These are phyloP conservation scores for Lamproptera curius DNA, from an alignment of 2,888 invertebrate species.

Conservation along the genomic window DNA sequence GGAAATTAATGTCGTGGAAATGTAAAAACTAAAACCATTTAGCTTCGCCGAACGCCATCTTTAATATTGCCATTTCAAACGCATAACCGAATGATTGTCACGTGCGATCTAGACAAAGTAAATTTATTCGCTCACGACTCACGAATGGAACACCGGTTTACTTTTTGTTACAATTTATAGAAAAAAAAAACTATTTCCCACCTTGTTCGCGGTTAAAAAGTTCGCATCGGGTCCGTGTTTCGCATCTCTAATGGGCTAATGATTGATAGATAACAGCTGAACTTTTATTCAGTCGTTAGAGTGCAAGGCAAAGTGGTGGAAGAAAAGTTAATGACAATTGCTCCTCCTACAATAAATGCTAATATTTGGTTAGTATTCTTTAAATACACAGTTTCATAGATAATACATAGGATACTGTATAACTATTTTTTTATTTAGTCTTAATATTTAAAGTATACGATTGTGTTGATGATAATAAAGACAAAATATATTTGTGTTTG, in stretches of 20 bases:
- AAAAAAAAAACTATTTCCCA: conserved; percentile 13
- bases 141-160: conserved; percentile 41
- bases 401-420: too few species aligned
- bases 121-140: conserved; percentile 40
- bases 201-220: conserved; percentile 6
- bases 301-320: too few species aligned
- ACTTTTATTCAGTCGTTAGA: not conserved
- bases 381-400: too few species aligned
- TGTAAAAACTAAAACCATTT: not conserved
- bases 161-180: conserved; percentile 26
- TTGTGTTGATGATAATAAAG: too few species aligned
- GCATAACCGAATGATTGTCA: conserved; percentile 24
- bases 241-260: conserved; percentile 20
- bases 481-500: too few species aligned
- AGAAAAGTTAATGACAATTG: too few species aligned
- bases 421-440: too few species aligned
- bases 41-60: not conserved
- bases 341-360: too few species aligned
- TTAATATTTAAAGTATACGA: too few species aligned
- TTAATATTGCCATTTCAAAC: conserved; percentile 8
- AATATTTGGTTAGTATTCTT: too few species aligned
- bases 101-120: conserved; percentile 38
- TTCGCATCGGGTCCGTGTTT: not conserved
- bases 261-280: conserved; percentile 11
- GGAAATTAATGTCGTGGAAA: not conserved